These are phyloP conservation scores for Lasioglossum lativentre DNA, from an alignment of 2,888 invertebrate genomes.

Conservation along the genomic window DNA sequence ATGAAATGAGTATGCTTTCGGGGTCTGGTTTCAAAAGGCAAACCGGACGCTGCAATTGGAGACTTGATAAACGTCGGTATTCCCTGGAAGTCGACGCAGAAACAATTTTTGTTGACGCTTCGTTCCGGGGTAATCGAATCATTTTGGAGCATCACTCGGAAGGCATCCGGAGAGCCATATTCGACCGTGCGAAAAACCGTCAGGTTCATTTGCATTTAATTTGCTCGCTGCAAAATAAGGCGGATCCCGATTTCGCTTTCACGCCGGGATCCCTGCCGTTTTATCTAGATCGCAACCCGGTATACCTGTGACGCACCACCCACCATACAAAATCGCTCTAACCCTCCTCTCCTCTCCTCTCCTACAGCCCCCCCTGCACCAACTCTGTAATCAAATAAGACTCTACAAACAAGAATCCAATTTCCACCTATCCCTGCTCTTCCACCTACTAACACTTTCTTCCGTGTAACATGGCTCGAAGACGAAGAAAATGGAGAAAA, in stretches of 20 bases:
- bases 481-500: constrained; percentile 23
- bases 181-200: not conserved
- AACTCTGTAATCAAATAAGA: constrained; percentile 64
- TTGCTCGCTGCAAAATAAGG: constrained; percentile 35
- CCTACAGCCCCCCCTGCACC: constrained; percentile 6
- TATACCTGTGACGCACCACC: constrained; percentile 39
- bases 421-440: constrained; percentile 47
- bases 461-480: constrained; percentile 21
- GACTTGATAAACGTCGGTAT: constrained; percentile 10
- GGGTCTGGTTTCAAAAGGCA: constrained; percentile 22
- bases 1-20: not conserved
- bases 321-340: constrained; percentile 59
- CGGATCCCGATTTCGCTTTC: constrained; percentile 42
- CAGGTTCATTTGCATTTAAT: constrained; percentile 51
- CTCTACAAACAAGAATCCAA: constrained; percentile 69
- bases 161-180: not conserved
- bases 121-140: constrained; percentile 35
- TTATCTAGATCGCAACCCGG: constrained; percentile 15
- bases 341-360: not conserved
- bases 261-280: constrained; percentile 7
- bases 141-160: constrained; percentile 24
- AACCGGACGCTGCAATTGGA: constrained; percentile 34
- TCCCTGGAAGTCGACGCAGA: constrained; percentile 9
- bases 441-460: constrained; percentile 37
- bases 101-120: constrained; percentile 30